phyloP scores from a whole-genome alignment of 1,140 invertebrate species.

The Eupristina koningsbergeri region DNA sequence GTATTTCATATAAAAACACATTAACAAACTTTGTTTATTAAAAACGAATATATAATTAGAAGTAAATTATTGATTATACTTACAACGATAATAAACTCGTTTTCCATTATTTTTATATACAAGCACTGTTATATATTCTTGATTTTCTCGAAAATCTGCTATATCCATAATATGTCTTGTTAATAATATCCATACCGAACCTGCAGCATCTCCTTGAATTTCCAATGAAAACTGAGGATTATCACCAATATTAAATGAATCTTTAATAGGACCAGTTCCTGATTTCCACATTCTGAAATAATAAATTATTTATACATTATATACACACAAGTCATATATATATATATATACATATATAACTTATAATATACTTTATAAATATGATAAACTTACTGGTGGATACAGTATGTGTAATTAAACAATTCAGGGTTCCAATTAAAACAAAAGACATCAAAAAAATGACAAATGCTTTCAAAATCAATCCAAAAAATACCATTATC shows the following conservation, averaged over 20 bases:
- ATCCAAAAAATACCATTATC: conserved; percentile 99
- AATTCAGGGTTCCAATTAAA: conserved; percentile 96
- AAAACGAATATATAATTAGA: background rate
- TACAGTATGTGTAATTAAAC: conserved; percentile 91
- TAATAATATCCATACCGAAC: conserved; percentile 95
- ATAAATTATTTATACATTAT: conserved; percentile 17
- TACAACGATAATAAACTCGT: conserved; percentile 90
- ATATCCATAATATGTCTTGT: conserved; percentile 95
- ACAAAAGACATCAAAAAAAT: conserved; percentile 96
- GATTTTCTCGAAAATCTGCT: conserved; percentile 95
- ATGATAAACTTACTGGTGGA: conserved; percentile 96
- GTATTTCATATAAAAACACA: no score
- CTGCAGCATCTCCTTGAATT: conserved; percentile 76
- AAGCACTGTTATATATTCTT: conserved; percentile 95
- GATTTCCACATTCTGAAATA: conserved; percentile 87
- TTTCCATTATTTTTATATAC: conserved; percentile 92
- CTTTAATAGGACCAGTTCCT: conserved; percentile 90
- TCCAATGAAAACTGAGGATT: conserved; percentile 94
- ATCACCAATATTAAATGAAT: conserved; percentile 92
- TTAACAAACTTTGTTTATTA: background rate
- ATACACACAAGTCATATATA: background rate
- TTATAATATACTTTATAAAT: conserved; percentile 40
- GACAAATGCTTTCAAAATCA: conserved; percentile 91
- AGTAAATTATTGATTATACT: conserved; percentile 71
- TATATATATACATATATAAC: background rate